These are phyloP conservation scores for Scylla paramamosain DNA, from an alignment of 1,140 invertebrate genomes.

Conservation along the genomic window DNA sequence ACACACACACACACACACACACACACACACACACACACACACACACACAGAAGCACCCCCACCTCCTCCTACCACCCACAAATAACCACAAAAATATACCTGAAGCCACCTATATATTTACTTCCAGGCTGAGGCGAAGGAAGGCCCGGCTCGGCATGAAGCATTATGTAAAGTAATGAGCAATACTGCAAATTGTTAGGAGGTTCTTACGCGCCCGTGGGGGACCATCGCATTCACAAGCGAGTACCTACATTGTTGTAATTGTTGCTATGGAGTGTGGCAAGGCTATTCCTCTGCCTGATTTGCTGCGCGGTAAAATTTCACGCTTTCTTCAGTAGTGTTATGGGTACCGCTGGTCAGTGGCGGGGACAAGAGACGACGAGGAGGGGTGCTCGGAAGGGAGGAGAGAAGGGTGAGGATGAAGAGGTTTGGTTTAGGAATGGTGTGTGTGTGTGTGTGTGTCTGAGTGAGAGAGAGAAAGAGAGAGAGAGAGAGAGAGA, in stretches of 20 bases:
- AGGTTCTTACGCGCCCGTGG: slow-evolving; percentile 68
- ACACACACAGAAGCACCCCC: too few relatives aligned
- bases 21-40: too few relatives aligned
- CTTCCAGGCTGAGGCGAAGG: slow-evolving; percentile 22
- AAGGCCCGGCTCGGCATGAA: slow-evolving; percentile 54
- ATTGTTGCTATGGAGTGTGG: slow-evolving; percentile 55
- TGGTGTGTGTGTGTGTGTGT: background rate
- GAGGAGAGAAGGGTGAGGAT: background rate
- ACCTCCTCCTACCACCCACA: too few relatives aligned
- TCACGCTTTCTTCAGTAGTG: slow-evolving; percentile 25
- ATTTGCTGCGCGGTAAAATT: slow-evolving; percentile 54
- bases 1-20: too few relatives aligned
- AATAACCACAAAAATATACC: slow-evolving; percentile 21
- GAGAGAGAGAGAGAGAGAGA: background rate
- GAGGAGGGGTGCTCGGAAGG: background rate
- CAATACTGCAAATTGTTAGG: slow-evolving; percentile 74
- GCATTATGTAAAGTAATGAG: slow-evolving; percentile 74
- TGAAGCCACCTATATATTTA: slow-evolving; percentile 43
- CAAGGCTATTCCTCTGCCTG: slow-evolving; percentile 28
- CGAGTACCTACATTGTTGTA: slow-evolving; percentile 62
- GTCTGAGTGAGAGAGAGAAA: background rate
- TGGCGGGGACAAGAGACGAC: background rate
- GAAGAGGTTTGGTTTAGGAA: background rate
- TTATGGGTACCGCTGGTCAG: background rate
- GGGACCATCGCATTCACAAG: slow-evolving; percentile 53